phyloP scores from a whole-genome alignment of 2,113 vertebrate species.

The Triplophysa rosa region DNA sequence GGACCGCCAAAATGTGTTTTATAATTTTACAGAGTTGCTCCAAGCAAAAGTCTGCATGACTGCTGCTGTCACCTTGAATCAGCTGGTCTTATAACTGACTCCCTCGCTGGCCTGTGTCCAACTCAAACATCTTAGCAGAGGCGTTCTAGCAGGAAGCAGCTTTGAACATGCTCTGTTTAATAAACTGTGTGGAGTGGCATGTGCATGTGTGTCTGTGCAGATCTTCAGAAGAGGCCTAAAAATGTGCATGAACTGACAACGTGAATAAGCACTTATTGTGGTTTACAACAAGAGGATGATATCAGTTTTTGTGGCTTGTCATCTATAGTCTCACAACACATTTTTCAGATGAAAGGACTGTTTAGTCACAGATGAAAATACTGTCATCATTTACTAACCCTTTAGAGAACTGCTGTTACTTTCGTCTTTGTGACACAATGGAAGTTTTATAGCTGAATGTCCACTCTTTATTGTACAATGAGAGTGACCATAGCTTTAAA shows the following conservation, averaged over 20 bases:
- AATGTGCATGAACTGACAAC: conserved; percentile 16
- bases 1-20: conserved; percentile 34
- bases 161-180: conserved; percentile 32
- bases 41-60: conserved; percentile 42
- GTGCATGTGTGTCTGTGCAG: not conserved
- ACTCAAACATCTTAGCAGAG: conserved; percentile 36
- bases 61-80: conserved; percentile 33
- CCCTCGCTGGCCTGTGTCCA: conserved; percentile 23
- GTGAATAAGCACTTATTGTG: not conserved
- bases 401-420: not conserved
- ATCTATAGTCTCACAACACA: not conserved
- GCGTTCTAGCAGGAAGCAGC: conserved; percentile 24
- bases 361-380: no score
- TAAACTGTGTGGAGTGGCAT: conserved; percentile 7
- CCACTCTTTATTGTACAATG: no score
- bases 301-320: conserved; percentile 9
- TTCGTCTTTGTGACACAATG: no score
- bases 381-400: not conserved
- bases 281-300: not conserved
- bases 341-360: not conserved
- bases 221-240: conserved; percentile 7
- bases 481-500: not conserved
- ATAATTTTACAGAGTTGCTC: conserved; percentile 38
- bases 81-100: conserved; percentile 23
- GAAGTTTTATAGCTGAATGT: not conserved